phyloP scores from a whole-genome alignment of 2,888 invertebrate species.

The Entomobrya multifasciata region DNA sequence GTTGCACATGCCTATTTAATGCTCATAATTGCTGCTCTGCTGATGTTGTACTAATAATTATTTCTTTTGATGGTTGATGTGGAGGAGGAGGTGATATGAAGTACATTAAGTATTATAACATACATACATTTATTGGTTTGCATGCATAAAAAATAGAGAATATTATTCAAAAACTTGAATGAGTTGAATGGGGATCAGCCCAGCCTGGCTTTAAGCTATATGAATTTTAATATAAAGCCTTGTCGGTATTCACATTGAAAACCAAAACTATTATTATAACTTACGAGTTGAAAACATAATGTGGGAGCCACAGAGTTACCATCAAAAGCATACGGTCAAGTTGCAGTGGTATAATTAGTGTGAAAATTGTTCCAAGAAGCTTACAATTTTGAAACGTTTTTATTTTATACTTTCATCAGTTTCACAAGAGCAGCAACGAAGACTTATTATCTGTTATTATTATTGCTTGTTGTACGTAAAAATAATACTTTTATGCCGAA shows the following conservation, averaged over 20 bases:
- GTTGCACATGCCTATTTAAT: not conserved
- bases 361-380: constrained; percentile 57
- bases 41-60: constrained; percentile 11
- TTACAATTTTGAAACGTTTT: constrained; percentile 14
- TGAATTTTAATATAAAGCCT: no score
- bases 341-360: constrained; percentile 56
- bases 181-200: no score
- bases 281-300: constrained; percentile 37
- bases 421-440: constrained; percentile 31
- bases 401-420: constrained; percentile 32
- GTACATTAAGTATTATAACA: no score
- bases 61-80: not conserved
- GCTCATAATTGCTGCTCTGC: not conserved
- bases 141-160: not conserved
- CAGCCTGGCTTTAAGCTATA: no score
- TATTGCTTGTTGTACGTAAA: not conserved
- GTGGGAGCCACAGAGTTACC: constrained; percentile 28
- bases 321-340: constrained; percentile 23
- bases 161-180: not conserved
- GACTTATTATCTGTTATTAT: constrained; percentile 38
- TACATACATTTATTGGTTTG: not conserved
- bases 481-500: no score
- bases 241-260: constrained; percentile 27
- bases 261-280: constrained; percentile 21
- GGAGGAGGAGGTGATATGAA: constrained; percentile 40